Conservation (phyloP, 2,888 invertebrate species). For the Chironomus tentans region DNA sequence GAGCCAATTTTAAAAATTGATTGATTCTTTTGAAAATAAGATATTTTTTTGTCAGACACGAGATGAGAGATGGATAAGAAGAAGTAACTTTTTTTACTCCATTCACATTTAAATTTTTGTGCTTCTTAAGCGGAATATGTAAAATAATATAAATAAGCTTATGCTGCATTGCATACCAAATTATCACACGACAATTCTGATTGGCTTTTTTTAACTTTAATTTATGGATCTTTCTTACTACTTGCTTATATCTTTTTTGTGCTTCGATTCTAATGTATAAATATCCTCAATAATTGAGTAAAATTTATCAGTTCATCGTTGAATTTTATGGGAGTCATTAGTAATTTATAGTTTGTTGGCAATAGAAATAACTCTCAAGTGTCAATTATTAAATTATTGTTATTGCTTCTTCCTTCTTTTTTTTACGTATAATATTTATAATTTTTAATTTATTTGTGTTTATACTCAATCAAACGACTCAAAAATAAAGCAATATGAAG, state of each 20-base stretch:
- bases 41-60: too few species aligned
- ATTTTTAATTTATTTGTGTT: background rate
- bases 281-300: background rate
- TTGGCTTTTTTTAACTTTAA: background rate
- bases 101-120: conserved; percentile 16
- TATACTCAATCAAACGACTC: background rate
- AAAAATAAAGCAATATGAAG: conserved; percentile 24
- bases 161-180: conserved; percentile 5
- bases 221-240: conserved; percentile 2
- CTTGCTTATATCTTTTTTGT: background rate
- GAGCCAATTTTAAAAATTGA: too few species aligned
- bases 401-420: too few species aligned
- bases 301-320: conserved; percentile 19
- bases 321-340: background rate
- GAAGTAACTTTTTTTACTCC: background rate
- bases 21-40: too few species aligned
- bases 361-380: background rate
- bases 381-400: background rate
- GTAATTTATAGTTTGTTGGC: background rate
- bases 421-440: background rate
- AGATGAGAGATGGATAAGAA: background rate
- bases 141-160: background rate
- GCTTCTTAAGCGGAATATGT: background rate
- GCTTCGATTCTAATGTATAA: conserved; percentile 6
- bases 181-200: conserved; percentile 1